Evolutionary conservation across 2,113 vertebrate genomes (phyloP), one percentile per base, ranked within the genome.

Genomic region (Pangasianodon gigas): DNA sequence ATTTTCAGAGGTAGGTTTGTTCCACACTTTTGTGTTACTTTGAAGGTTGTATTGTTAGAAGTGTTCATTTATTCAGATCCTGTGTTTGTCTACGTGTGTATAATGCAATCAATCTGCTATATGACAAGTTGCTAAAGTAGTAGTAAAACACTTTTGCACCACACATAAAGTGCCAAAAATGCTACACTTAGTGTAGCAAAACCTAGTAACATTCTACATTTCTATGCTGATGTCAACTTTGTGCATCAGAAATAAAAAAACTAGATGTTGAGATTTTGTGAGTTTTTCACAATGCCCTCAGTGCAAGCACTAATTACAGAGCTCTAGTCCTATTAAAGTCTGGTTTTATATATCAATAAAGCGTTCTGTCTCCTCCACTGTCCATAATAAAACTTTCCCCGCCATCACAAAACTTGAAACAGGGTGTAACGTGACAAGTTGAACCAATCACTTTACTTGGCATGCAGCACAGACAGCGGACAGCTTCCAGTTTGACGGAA

Each of bases 1-100:
- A 58, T 89, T 85, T 44, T n/a, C 24, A 19, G 8, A 37, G 48
- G 48, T 44, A 21, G 21, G 19, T 87, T 80, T 10, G 19, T 37
- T 37, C 44, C 56, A 37, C 14, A 41, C 74, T 82, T 24, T 69
- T 90, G 51, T 56, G 65, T 48, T 80, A 24, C 79, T 88, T 82
- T 88, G 21, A 90, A 88, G 80, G 74, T 79, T 75, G 81, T 19
- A 48, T 79, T 91, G 60, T 74, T 75, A 29, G 74, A 67, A 44
- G 37, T 32, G 6, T 74, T 90, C 29, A 37, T 88, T 86, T 52
- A 32, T 82, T 56, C 3, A 62, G 58, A 87, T 29, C 81, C 69
- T 89, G 84, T 52, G 67, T 80, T 37, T 85, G 9, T 65, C 24
- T 52, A 6, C 6, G 29, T 32, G 60, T 54, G 60, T 9, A 69